Percentiles rank a stretch among this genome's conserved stretches.
These are phyloP conservation scores for Epistrophe eligans DNA, from an alignment of 2,888 invertebrate species.

Conservation along the genomic window DNA sequence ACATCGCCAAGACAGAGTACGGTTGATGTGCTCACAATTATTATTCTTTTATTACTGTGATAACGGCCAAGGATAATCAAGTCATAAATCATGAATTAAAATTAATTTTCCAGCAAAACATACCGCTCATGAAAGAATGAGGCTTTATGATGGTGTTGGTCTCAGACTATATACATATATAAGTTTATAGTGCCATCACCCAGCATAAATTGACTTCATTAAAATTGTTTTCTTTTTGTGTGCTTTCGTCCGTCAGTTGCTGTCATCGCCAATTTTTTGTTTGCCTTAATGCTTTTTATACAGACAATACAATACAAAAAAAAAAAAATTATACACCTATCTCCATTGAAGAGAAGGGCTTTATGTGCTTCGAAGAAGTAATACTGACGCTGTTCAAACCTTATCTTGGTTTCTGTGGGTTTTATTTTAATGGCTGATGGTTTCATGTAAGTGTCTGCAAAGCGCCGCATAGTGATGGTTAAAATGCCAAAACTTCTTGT, in stretches of 20 bases:
- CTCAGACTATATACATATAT: not conserved
- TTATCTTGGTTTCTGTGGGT: not conserved
- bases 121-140: constrained; percentile 51
- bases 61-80: constrained; percentile 74
- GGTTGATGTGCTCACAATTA: constrained; percentile 38
- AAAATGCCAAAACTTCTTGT: too few relatives aligned
- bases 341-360: not conserved
- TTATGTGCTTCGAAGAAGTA: not conserved
- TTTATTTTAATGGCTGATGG: not conserved
- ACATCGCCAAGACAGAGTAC: not conserved
- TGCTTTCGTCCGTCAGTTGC: constrained; percentile 43
- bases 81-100: constrained; percentile 75
- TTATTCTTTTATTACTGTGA: constrained; percentile 71
- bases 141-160: constrained; percentile 1
- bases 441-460: not conserved
- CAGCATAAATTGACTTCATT: constrained; percentile 74
- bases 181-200: constrained; percentile 56
- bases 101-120: constrained; percentile 72
- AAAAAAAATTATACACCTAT: not conserved
- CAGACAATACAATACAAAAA: not conserved
- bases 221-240: constrained; percentile 70
- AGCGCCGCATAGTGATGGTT: too few relatives aligned
- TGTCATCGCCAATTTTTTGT: not conserved
- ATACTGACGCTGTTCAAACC: not conserved
- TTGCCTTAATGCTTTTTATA: not conserved